A percentile compares a stretch with the other conserved stretches of the same genome.
Evolutionary conservation across 2,797 vertebrate genomes (phyloP).

Genomic region (Argya squamiceps): DNA sequence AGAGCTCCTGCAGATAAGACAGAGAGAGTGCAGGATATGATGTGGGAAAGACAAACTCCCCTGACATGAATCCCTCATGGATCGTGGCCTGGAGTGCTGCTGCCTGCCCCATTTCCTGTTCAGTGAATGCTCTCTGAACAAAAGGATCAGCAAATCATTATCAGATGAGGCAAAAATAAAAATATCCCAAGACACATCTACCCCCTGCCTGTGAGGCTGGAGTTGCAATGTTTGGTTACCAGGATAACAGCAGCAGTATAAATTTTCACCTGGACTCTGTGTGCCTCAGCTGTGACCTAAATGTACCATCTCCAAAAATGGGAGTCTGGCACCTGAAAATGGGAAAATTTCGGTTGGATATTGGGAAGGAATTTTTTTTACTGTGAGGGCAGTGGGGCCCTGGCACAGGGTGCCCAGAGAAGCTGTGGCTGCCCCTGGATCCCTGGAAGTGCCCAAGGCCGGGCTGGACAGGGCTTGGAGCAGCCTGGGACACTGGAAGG

Average conservation of each 20-base stretch:
- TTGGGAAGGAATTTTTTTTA: neutral
- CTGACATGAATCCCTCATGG: neutral
- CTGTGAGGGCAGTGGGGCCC: neutral
- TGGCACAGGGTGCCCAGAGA: neutral
- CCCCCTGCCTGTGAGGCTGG: neutral
- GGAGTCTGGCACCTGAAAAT: neutral
- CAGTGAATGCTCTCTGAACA: neutral
- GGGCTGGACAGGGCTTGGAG: neutral
- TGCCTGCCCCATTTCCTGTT: neutral
- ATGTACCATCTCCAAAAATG: neutral
- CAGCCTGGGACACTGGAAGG: rapidly evolving
- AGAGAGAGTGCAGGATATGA: neutral
- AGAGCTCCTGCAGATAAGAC: neutral
- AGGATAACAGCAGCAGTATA: neutral
- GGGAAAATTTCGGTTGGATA: neutral
- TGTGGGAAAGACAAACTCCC: neutral
- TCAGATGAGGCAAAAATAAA: neutral
- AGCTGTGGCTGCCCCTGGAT: neutral
- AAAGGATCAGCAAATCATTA: neutral
- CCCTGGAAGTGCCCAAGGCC: neutral
- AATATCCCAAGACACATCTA: neutral
- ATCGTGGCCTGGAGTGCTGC: neutral
- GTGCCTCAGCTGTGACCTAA: neutral
- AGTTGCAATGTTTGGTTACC: neutral
- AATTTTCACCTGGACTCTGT: neutral